Evolutionary conservation across 2,888 invertebrate genomes (phyloP).

Genomic region (Pterostichus madidus): DNA sequence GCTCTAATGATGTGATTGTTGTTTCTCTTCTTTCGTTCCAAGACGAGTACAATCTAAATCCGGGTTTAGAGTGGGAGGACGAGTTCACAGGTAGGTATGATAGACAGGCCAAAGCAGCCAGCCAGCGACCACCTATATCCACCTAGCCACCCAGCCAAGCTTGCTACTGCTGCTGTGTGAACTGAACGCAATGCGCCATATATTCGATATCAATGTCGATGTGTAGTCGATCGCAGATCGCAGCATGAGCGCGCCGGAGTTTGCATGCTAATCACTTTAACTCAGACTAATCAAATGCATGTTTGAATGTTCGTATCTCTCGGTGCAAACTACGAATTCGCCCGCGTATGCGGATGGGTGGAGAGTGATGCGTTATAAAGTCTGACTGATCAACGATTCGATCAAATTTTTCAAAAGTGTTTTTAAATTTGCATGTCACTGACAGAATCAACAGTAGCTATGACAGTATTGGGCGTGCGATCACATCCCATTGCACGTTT

Average conservation of each 20-base stretch:
- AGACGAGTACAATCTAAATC: slow-evolving; percentile 99
- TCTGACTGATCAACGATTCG: slow-evolving; percentile 28
- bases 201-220: slow-evolving; percentile 21
- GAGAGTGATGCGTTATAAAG: slow-evolving; percentile 62
- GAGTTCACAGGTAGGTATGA: slow-evolving; percentile 98
- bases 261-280: slow-evolving; percentile 22
- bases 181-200: slow-evolving; percentile 63
- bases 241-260: slow-evolving; percentile 23
- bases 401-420: slow-evolving; percentile 9
- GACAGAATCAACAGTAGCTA: slow-evolving; percentile 50
- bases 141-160: slow-evolving; percentile 41
- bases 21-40: slow-evolving; percentile 83
- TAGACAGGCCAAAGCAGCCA: slow-evolving; percentile 52
- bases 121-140: slow-evolving; percentile 52
- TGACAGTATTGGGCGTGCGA: slow-evolving; percentile 33
- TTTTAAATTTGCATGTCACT: slow-evolving; percentile 49
- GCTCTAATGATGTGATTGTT: slow-evolving; percentile 65
- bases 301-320: slow-evolving; percentile 31
- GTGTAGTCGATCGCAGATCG: slow-evolving; percentile 12
- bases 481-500: slow-evolving; percentile 50
- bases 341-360: slow-evolving; percentile 58
- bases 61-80: slow-evolving; percentile 99
- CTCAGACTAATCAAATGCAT: slow-evolving; percentile 38
- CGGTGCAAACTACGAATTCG: slow-evolving; percentile 26
- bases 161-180: slow-evolving; percentile 73